phyloP scores from a whole-genome alignment of 2,797 vertebrate genomes.

The Mormyrops boulengeri region DNA sequence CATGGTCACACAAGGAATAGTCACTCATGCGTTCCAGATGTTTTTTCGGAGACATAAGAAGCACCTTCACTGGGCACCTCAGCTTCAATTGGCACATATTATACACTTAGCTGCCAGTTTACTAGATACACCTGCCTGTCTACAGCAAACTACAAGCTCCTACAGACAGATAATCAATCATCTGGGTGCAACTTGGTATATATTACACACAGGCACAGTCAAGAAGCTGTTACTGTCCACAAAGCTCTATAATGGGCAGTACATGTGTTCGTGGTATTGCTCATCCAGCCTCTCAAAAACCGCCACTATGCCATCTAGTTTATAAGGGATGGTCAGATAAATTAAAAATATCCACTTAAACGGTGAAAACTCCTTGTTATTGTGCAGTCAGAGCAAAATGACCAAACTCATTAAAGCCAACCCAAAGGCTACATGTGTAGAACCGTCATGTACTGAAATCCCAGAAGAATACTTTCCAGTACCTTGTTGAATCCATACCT shows the following conservation, averaged over 20 bases:
- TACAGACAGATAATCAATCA: background rate
- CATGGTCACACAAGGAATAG: background rate
- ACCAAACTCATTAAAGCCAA: background rate
- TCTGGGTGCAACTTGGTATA: background rate
- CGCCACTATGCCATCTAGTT: background rate
- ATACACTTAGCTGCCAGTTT: background rate
- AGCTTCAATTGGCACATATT: background rate
- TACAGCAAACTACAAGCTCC: background rate
- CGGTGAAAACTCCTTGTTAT: background rate
- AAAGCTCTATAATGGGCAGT: background rate
- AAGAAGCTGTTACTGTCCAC: background rate
- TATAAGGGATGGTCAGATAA: background rate
- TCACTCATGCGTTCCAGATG: background rate
- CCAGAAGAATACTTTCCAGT: background rate
- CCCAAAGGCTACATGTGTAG: background rate
- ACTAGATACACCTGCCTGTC: background rate
- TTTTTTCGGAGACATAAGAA: background rate
- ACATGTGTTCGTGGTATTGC: background rate
- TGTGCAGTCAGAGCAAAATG: background rate
- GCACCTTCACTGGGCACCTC: background rate
- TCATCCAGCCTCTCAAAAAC: background rate
- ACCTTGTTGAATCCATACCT: background rate
- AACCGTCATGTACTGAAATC: background rate
- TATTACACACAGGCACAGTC: background rate
- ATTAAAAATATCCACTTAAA: background rate